Base-by-base conservation (phyloP, 2,113 vertebrate species). In the Pluvialis apricaria region DNA sequence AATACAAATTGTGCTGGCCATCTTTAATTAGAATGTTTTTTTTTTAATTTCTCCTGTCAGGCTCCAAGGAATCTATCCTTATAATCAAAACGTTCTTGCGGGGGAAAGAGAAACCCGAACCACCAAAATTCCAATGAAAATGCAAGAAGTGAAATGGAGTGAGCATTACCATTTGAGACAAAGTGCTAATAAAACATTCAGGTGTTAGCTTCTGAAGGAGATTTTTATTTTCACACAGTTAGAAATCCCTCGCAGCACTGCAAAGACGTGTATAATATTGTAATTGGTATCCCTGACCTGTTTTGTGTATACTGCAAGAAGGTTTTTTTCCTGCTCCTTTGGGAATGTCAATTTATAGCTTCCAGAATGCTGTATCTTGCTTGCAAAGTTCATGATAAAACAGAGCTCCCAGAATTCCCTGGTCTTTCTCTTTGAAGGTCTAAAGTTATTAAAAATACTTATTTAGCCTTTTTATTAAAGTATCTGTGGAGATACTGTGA, bases 141-240 rank as follows among this genome's bases (percentile, higher is more conserved):
- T 69, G 19, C 38, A 83, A 79, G 71, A 76, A 76, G 40, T 31
- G n/a, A 92, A 88, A 92, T 32, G 52, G 42, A 83, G 44, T 69
- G 88, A 94, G 57, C 66, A 47, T 31, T 91, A 64, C 55, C 25
- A 72, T 89, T 95, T 73, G 29, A 81, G 66, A 91, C 77, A 38
- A 92, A 94, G 47, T 62, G 51, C 47, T 78, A 95, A 90, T 89
- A 91, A 95, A 97, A 65, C 45, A 92, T 73, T 82, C 73, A 87
- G 49, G 75, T 93, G 51, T 79, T 86, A 91, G 47, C 61, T 93
- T 84, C 71, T 62, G 65, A 66, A 90, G 54, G 26, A 84, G 38
- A 66, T 64, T 96, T 96, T 93, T 94, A 51, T 85, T 86, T 88
- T 75, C 57, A 54, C n/a, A 28, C 12, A 57, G 51, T 79, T 58